phyloP scores from a whole-genome alignment of 2,113 vertebrate species.

The Dicrurus megarhynchus region DNA sequence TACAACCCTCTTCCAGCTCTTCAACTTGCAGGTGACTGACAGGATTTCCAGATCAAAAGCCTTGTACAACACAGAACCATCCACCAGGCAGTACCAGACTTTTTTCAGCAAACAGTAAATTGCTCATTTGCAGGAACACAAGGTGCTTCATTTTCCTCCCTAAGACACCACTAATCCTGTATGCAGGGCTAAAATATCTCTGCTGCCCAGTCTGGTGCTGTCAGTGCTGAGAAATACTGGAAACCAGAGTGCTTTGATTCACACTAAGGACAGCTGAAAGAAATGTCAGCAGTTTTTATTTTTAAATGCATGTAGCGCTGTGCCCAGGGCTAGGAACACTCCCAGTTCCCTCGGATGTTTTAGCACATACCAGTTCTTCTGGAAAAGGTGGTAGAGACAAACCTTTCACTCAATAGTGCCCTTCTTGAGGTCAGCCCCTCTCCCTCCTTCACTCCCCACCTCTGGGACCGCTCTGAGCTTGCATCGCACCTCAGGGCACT shows the following conservation, averaged over 20 bases:
- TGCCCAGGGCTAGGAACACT: background rate
- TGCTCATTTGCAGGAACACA: background rate
- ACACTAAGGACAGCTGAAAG: background rate
- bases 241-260: background rate
- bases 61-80: background rate
- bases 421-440: background rate
- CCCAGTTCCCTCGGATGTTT: background rate
- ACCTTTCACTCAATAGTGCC: background rate
- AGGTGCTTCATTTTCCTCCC: background rate
- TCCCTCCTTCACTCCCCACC: background rate
- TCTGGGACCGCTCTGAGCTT: rapidly evolving
- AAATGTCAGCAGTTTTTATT: constrained; percentile 3
- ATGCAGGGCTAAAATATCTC: background rate
- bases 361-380: background rate
- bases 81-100: background rate
- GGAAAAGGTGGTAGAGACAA: background rate
- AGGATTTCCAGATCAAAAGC: background rate
- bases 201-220: background rate
- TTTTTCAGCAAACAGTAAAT: background rate
- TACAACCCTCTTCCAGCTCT: background rate
- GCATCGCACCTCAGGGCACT: background rate
- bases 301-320: background rate
- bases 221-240: background rate
- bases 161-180: background rate
- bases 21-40: background rate